Base-by-base conservation (phyloP, 2,797 vertebrate genomes). In the Phyllotis vaccarum region DNA sequence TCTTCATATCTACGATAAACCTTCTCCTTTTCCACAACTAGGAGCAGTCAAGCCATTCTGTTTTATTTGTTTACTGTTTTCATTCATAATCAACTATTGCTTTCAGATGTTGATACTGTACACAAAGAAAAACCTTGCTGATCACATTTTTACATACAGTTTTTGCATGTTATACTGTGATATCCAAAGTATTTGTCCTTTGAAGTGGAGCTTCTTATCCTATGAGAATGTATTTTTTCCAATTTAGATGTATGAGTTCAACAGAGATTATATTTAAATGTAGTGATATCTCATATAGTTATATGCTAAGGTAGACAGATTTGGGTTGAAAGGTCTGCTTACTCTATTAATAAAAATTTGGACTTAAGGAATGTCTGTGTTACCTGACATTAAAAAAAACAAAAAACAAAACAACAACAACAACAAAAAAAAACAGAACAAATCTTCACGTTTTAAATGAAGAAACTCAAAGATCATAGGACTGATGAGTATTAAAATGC, bases 231-330 rank as follows among this genome's bases (percentile, higher is more conserved):
- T 64, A 70, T 31, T 31, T 89, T 88, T 95, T 89, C 62, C 74
- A 52, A 68, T 91, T 82, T 95, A 91, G 60, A 87, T 75, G 89
- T 90, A 46, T 80, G 68, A 40, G 89, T 43, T 58, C 75, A 83
- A 96, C 82, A 66, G 5, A 95, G 46, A 86, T 40, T 21, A 68
- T 89, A 94, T 83, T 93, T 95, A 93, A 94, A 52, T 68, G 60
- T 78, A 66, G 3, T 80, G 8, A 14, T 22, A 22, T 85, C 37
- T 94, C 56, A n/a, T 27, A 37, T 62, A 85, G 72, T 24, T 46
- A 83, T 64, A 56, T 86, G 21, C 5, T 66, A 31, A 3, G 49
- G 21, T 89, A 46, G 52, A 31, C 58, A 88, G 76, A 78, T 91
- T 49, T 90, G 72, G 13, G 66, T 60, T 5, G 46, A 82, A 86